These are phyloP conservation scores for Trogon melanurus DNA, from an alignment of 2,113 vertebrate genomes.

Conservation along the genomic window DNA sequence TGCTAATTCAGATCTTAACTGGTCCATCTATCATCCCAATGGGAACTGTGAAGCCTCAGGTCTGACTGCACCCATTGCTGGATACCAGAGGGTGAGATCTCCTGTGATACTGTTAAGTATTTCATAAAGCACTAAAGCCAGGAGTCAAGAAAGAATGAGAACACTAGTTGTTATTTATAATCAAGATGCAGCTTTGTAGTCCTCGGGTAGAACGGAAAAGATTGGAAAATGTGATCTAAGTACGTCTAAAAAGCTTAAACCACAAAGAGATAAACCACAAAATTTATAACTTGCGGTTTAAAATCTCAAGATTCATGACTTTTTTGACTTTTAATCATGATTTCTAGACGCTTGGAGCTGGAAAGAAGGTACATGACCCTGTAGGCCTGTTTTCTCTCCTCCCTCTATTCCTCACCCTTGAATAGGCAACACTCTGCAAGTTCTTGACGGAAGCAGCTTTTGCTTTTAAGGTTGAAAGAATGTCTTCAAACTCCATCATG, in stretches of 20 bases:
- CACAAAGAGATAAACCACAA: not conserved
- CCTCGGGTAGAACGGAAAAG: not conserved
- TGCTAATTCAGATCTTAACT: not conserved
- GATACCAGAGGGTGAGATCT: not conserved
- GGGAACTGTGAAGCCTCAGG: not conserved
- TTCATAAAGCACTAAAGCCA: not conserved
- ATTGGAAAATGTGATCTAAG: not conserved
- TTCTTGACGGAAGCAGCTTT: not conserved
- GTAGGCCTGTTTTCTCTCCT: not conserved
- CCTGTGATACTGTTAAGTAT: not conserved
- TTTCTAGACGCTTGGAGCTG: not conserved
- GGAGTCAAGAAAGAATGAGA: not conserved
- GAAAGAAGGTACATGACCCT: not conserved
- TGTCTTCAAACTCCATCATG: not conserved
- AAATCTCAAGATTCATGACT: not conserved
- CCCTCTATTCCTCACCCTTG: not conserved
- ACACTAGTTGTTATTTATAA: not conserved
- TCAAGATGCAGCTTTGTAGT: not conserved
- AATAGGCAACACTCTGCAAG: not conserved
- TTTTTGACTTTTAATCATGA: not conserved
- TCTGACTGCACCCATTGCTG: not conserved
- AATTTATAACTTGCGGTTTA: not conserved
- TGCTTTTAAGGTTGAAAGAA: not conserved
- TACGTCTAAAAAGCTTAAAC: not conserved
- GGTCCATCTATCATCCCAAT: not conserved